These are phyloP conservation scores for Elysia crispata DNA, from an alignment of 2,888 invertebrate genomes.

Conservation along the genomic window DNA sequence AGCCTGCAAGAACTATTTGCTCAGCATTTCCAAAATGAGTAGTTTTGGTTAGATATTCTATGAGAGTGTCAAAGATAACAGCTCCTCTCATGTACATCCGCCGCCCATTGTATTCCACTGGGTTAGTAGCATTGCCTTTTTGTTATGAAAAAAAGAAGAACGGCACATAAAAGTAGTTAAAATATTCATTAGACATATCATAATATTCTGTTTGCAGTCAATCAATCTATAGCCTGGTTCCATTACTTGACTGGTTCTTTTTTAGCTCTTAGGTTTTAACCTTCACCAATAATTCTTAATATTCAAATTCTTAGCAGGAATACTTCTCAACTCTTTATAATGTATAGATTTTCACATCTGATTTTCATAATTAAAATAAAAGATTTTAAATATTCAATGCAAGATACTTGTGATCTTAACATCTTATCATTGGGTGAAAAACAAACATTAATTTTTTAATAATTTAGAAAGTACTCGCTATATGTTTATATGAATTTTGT, in stretches of 20 bases:
- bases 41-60: constrained; percentile 56
- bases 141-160: neutral
- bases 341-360: too few species aligned
- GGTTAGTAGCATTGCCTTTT: constrained; percentile 57
- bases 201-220: neutral
- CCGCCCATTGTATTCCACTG: constrained; percentile 51
- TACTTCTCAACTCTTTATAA: too few species aligned
- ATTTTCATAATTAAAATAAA: neutral
- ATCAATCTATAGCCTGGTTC: neutral
- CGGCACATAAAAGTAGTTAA: neutral
- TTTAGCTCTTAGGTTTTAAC: too few species aligned
- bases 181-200: neutral
- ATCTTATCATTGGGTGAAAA: neutral
- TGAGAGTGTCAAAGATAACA: constrained; percentile 57
- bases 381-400: neutral
- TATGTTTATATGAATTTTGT: too few species aligned
- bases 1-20: constrained; percentile 59
- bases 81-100: constrained; percentile 57
- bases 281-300: too few species aligned
- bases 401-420: neutral
- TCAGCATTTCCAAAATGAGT: constrained; percentile 56
- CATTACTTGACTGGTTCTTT: too few species aligned
- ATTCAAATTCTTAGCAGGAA: too few species aligned
- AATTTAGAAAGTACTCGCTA: too few species aligned
- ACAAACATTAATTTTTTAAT: too few species aligned